phyloP scores from a whole-genome alignment of 2,888 invertebrate species.

The Drosophila bunnanda region DNA sequence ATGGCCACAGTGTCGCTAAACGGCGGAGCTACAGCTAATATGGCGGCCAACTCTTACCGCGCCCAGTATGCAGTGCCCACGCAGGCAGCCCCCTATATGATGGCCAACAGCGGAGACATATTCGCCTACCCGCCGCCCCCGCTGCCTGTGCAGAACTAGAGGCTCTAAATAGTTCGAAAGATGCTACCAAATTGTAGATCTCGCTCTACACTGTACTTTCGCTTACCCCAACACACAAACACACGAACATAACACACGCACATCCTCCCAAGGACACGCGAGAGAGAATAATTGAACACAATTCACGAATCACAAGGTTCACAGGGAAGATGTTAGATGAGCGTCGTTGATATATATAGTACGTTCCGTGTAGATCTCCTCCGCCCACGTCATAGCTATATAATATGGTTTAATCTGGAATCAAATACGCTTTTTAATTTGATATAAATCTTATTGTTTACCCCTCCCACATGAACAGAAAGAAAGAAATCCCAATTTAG shows the following conservation, averaged over 20 bases:
- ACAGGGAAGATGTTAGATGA: slow-evolving; percentile 28
- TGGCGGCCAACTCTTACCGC: slow-evolving; percentile 61
- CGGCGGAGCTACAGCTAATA: slow-evolving; percentile 49
- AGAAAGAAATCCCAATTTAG: slow-evolving; percentile 34
- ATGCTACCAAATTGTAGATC: slow-evolving; percentile 58
- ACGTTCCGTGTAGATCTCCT: slow-evolving; percentile 70
- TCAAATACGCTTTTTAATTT: slow-evolving; percentile 73
- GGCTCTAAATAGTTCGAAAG: slow-evolving; percentile 44
- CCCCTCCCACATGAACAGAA: not conserved
- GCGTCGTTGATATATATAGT: slow-evolving; percentile 22
- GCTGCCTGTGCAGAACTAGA: slow-evolving; percentile 84
- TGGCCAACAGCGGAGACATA: slow-evolving; percentile 72
- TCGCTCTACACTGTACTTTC: slow-evolving; percentile 67
- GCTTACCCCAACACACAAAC: slow-evolving; percentile 35
- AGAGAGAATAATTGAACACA: slow-evolving; percentile 18
- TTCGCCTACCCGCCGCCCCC: slow-evolving; percentile 84
- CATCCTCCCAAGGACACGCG: slow-evolving; percentile 23
- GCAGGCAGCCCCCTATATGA: slow-evolving; percentile 60
- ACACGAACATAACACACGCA: slow-evolving; percentile 26
- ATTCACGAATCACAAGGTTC: slow-evolving; percentile 23
- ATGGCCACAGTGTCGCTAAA: slow-evolving; percentile 67
- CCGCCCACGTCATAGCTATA: slow-evolving; percentile 73
- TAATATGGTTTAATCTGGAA: slow-evolving; percentile 78
- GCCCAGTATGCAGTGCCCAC: slow-evolving; percentile 82
- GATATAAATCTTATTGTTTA: slow-evolving; percentile 44